Evolutionary conservation across 2,113 vertebrate genomes (phyloP).

Genomic region (Zingel zingel): DNA sequence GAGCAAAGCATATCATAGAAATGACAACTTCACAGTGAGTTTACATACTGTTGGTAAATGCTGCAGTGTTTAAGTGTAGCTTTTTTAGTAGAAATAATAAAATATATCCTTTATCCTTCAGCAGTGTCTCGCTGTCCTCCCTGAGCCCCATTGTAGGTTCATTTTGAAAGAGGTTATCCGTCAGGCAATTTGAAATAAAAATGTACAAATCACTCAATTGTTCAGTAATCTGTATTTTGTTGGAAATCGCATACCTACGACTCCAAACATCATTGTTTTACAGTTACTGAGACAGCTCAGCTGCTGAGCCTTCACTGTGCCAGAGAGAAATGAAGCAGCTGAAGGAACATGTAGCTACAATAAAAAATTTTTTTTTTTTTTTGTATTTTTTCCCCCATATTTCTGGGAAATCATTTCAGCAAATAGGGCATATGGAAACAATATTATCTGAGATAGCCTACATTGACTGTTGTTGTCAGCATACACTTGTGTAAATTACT

Average conservation of each 20-base stretch:
- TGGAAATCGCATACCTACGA: not conserved
- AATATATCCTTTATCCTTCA: not conserved
- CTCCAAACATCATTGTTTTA: not conserved
- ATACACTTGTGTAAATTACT: not conserved
- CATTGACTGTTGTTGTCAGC: not conserved
- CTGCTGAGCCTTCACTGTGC: not conserved
- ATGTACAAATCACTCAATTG: conserved; percentile 2
- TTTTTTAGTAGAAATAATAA: not conserved
- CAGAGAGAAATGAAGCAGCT: conserved; percentile 13
- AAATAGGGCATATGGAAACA: not conserved
- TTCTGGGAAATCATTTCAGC: not conserved
- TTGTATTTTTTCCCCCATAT: not conserved
- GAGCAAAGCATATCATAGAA: conserved; percentile 22
- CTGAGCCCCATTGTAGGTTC: not conserved
- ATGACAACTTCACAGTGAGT: conserved; percentile 29
- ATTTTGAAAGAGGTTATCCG: not conserved
- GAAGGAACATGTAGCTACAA: conserved; percentile 1
- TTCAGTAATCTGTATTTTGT: not conserved
- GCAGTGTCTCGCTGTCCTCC: not conserved
- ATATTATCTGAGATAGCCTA: not conserved
- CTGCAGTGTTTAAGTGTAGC: not conserved
- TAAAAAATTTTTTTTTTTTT: not conserved
- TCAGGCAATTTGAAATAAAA: not conserved
- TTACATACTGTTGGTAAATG: conserved; percentile 3
- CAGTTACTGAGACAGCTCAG: conserved; percentile 16